Conservation (phyloP, 92 coral and sea anemone species). For the Virgularia gustaviana region DNA sequence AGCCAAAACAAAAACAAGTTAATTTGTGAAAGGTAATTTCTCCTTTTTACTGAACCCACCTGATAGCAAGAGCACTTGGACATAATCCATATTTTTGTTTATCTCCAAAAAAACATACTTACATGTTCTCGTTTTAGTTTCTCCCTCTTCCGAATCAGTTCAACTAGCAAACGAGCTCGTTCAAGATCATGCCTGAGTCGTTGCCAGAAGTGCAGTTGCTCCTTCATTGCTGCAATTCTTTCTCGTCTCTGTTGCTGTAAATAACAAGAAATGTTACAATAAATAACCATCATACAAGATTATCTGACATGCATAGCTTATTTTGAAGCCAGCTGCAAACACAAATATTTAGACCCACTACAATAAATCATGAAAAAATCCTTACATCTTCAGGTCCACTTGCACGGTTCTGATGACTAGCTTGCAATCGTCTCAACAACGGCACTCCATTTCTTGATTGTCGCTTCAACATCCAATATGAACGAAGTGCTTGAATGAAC, state of each 20-base stretch:
- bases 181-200: conserved; percentile 95
- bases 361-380: too few species aligned
- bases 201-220: conserved; percentile 98
- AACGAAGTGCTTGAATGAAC: conserved; percentile 86
- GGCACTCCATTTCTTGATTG: conserved; percentile 99
- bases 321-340: too few species aligned
- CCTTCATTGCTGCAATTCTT: conserved; percentile 97
- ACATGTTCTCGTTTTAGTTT: conserved; percentile 96
- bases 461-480: conserved; percentile 98
- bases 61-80: background rate
- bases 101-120: conserved; percentile 9
- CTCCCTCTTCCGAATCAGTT: conserved; percentile 91
- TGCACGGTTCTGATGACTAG: conserved; percentile 90
- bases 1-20: conserved; percentile 12
- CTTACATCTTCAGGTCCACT: conserved; percentile 80
- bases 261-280: background rate
- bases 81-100: background rate
- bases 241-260: conserved; percentile 87
- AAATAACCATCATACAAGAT: too few species aligned
- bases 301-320: background rate
- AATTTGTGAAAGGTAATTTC: background rate
- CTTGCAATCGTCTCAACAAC: conserved; percentile 83
- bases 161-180: conserved; percentile 91
- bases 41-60: background rate
- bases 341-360: too few species aligned